phyloP scores from a whole-genome alignment of 2,797 vertebrate genomes.

The Percopsis omiscomaycus region DNA sequence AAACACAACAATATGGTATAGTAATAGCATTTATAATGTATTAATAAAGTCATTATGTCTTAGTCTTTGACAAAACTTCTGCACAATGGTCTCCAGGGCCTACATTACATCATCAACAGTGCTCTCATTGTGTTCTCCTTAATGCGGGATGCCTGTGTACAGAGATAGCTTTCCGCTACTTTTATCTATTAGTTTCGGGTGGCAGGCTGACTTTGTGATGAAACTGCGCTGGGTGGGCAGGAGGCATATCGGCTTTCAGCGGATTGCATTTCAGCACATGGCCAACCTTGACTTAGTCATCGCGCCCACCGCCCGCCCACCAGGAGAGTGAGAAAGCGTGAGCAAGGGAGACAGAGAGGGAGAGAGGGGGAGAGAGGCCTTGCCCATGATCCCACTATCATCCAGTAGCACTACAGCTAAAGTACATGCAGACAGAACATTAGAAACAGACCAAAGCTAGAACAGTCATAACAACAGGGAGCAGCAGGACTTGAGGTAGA shows the following conservation, averaged over 20 bases:
- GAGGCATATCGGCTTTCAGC: conserved; percentile 73
- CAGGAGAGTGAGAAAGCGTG: conserved; percentile 62
- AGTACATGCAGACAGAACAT: conserved; percentile 34
- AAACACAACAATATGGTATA: no score
- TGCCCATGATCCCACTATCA: conserved; percentile 49
- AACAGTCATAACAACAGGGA: conserved; percentile 8
- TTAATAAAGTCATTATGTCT: neutral
- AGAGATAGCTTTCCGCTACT: conserved; percentile 24
- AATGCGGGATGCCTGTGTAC: conserved; percentile 4
- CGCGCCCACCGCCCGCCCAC: conserved; percentile 73
- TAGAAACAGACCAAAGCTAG: conserved; percentile 2
- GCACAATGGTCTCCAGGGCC: neutral
- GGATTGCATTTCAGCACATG: conserved; percentile 71
- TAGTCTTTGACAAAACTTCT: conserved; percentile 18
- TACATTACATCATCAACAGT: neutral
- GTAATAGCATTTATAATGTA: no score
- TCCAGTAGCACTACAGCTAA: conserved; percentile 34
- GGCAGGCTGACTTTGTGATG: conserved; percentile 63
- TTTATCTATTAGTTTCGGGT: conserved; percentile 62
- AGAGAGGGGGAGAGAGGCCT: conserved; percentile 32
- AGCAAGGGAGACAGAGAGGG: neutral
- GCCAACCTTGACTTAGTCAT: conserved; percentile 77
- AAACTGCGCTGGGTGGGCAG: conserved; percentile 71
- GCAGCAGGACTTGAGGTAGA: no score
- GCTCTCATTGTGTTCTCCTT: neutral